Evolutionary conservation across 2,113 vertebrate species (phyloP), one percentile per base, ranked within the genome.

Genomic region (Pelobates fuscus): DNA sequence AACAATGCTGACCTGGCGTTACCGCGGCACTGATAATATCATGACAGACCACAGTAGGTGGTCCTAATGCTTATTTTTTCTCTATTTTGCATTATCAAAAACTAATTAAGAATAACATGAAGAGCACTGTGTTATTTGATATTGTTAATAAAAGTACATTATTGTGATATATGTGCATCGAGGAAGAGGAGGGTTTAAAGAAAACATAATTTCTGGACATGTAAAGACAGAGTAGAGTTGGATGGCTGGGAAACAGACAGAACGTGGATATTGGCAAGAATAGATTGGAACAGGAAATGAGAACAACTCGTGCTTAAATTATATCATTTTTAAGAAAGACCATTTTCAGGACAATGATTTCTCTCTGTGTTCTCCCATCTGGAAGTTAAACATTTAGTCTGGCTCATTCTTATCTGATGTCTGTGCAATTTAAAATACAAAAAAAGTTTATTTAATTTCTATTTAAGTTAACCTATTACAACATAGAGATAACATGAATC

Each of bases 41-140:
- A 64, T 41, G 67, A 67, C 49, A 67, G 37, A 59, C 21, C 41
- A 3, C n/a, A 49, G 64, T 68, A 67, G 73, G 65, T 77, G 73
- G 65, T 77, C 73, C 57, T 49, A 20, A 24, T 67, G 67, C 67
- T 59, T 75, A 75, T 68, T 61, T 44, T 75, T 68, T 61, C 61
- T 68, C 64, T 77, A n/a, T 67, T 67, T 37, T 60, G 30, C 32
- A 66, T 23, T 67, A 67, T 62, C 43, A 43, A 8, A 37, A 57
- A 67, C n/a, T 29, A 62, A 67, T 23, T 7, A 76, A 60, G 25
- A 58, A 67, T 23, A 41, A 60, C 46, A 49, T 10, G 37, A 76
- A 67, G 63, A 67, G 17, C 46, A 63, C 61, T 63, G 32, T 52
- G 63, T 66, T 66, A 75, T 29, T 4, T 77, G 54, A 68, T 77